Evolutionary conservation across 92 coral and sea anemone genomes (phyloP).

Genomic region (Parazoanthus darwini): DNA sequence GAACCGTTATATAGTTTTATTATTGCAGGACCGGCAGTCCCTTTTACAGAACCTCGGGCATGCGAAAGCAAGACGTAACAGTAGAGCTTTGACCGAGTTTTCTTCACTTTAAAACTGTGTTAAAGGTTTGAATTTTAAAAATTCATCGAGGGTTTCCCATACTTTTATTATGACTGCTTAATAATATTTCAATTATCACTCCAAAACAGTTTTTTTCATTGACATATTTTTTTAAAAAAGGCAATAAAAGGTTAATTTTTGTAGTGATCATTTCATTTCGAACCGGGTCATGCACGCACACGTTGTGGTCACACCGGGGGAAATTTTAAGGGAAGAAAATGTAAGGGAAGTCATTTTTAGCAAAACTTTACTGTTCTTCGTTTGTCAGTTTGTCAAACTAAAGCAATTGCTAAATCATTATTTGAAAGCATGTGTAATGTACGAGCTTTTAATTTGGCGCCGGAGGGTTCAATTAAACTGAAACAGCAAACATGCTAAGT

Average conservation of each 20-base stretch:
- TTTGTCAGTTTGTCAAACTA: background rate
- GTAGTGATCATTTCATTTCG: background rate
- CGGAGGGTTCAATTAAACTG: background rate
- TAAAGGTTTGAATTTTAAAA: no score
- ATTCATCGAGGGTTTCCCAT: no score
- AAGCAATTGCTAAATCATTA: background rate
- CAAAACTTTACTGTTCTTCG: background rate
- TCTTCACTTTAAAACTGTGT: background rate
- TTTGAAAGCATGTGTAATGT: background rate
- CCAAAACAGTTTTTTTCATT: background rate
- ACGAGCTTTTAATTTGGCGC: background rate
- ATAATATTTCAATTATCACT: background rate
- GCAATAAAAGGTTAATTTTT: background rate
- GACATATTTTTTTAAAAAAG: no score
- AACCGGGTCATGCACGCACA: background rate
- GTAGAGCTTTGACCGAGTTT: background rate
- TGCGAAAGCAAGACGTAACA: background rate
- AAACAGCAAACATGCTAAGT: background rate
- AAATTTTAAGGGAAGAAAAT: background rate
- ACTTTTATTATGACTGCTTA: background rate
- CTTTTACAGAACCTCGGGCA: background rate
- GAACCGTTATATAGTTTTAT: background rate
- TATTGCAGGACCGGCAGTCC: background rate
- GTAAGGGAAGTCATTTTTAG: background rate
- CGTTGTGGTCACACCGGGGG: background rate